Evolutionary conservation across 2,888 invertebrate species (phyloP).

Genomic region (Eilema griseolum): DNA sequence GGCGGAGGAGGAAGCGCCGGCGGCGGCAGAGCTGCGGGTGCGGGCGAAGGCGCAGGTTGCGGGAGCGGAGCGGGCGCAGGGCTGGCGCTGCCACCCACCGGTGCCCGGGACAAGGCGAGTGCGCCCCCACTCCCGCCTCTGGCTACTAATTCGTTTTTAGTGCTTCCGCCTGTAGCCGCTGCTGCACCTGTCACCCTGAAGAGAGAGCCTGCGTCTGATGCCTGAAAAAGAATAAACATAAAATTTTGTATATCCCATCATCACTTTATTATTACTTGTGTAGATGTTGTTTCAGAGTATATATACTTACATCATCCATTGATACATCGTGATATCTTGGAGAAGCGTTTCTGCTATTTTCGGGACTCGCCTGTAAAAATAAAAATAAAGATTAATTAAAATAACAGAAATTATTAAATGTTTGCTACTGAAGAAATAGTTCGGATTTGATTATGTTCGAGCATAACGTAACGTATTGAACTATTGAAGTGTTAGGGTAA

Average conservation of each 20-base stretch:
- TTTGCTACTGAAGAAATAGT: not conserved
- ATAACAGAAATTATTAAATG: not conserved
- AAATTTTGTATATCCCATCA: not conserved
- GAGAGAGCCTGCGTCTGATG: conserved; percentile 80
- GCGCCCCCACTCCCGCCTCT: conserved; percentile 89
- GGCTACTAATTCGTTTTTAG: conserved; percentile 87
- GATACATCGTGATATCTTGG: conserved; percentile 83
- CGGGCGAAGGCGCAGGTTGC: conserved; percentile 90
- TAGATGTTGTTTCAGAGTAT: not conserved
- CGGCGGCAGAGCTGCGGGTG: conserved; percentile 90
- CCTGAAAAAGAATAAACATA: conserved; percentile 61
- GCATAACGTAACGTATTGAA: not conserved
- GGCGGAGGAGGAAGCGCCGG: conserved; percentile 89
- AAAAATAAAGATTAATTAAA: conserved; percentile 39
- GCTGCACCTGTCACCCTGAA: conserved; percentile 88
- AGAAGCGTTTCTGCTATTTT: conserved; percentile 84
- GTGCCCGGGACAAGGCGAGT: conserved; percentile 88
- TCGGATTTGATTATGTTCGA: not conserved
- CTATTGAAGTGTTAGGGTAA: not conserved
- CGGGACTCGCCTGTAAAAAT: conserved; percentile 83
- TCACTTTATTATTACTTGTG: not conserved
- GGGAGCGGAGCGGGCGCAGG: conserved; percentile 90
- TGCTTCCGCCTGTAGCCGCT: conserved; percentile 87
- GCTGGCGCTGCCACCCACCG: conserved; percentile 87
- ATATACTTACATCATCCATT: conserved; percentile 81